These are phyloP conservation scores for Mellilla xanthometata DNA, from an alignment of 2,888 invertebrate genomes.

Conservation along the genomic window DNA sequence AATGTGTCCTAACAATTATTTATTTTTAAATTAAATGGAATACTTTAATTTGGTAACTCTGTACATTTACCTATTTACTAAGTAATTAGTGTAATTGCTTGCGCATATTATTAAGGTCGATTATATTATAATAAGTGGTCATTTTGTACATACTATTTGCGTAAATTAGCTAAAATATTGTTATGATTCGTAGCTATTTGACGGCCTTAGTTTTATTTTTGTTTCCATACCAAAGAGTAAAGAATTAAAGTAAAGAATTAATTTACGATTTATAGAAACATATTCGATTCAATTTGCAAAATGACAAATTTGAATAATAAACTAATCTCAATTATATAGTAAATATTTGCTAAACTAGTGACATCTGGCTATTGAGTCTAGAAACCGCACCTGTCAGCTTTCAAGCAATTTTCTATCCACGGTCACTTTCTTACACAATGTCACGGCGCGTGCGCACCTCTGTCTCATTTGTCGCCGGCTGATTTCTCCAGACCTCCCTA, in stretches of 20 bases:
- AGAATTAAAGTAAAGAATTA: too few relatives aligned
- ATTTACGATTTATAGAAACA: too few relatives aligned
- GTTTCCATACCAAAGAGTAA: too few relatives aligned
- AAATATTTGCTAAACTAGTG: too few relatives aligned
- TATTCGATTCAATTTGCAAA: too few relatives aligned
- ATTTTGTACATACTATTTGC: conserved; percentile 7
- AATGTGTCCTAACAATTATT: too few relatives aligned
- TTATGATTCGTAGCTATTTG: too few relatives aligned
- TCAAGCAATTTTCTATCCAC: background rate
- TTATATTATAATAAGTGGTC: conserved; percentile 8
- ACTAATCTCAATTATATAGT: too few relatives aligned
- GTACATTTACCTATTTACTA: conserved; percentile 9
- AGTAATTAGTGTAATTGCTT: conserved; percentile 11
- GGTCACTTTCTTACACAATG: conserved; percentile 75
- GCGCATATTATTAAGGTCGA: conserved; percentile 16
- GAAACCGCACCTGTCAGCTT: background rate
- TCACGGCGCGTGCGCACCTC: conserved; percentile 65
- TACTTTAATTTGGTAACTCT: conserved; percentile 20
- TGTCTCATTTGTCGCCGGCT: conserved; percentile 50
- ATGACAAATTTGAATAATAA: too few relatives aligned
- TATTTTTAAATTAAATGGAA: too few relatives aligned
- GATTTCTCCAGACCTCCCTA: conserved; percentile 64
- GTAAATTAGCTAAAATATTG: background rate
- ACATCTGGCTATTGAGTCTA: background rate
- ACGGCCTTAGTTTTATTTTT: too few relatives aligned